Evolutionary conservation across 2,797 vertebrate genomes (phyloP).

Genomic region (Acipenser oxyrinchus): DNA sequence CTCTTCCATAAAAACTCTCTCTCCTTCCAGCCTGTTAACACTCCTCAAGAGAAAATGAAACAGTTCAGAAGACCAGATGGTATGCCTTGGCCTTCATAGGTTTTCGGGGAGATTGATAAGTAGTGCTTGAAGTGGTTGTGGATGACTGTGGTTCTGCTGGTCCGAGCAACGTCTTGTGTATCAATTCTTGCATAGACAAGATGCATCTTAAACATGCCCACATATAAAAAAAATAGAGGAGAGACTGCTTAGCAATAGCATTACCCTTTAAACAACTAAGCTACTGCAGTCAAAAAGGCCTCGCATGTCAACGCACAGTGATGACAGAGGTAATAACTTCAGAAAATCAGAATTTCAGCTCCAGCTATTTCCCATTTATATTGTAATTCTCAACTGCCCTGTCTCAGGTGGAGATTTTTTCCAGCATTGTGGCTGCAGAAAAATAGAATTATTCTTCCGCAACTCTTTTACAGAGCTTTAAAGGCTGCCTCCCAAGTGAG

Average conservation of each 20-base stretch:
- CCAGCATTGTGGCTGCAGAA: constrained; percentile 55
- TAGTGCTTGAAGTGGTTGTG: too few species aligned
- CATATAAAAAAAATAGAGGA: too few species aligned
- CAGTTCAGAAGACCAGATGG: too few species aligned
- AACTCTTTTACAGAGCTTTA: constrained; percentile 9
- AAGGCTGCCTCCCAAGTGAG: constrained; percentile 38
- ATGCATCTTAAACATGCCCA: too few species aligned
- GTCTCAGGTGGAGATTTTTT: constrained; percentile 62
- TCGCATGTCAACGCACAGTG: constrained; percentile 34
- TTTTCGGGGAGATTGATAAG: too few species aligned
- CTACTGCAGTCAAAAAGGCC: constrained; percentile 18
- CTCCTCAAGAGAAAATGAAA: too few species aligned
- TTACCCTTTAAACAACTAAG: constrained; percentile 9
- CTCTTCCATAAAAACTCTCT: too few species aligned
- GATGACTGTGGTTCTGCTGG: too few species aligned
- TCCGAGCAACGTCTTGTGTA: too few species aligned
- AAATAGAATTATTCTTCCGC: constrained; percentile 64
- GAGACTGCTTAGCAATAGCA: neutral
- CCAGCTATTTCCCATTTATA: constrained; percentile 86
- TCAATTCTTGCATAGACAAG: too few species aligned
- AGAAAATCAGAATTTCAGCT: constrained; percentile 83
- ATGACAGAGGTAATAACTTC: constrained; percentile 72
- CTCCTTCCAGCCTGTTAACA: too few species aligned
- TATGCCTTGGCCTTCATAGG: too few species aligned
- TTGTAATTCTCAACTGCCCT: constrained; percentile 76